Evolutionary conservation across 2,113 vertebrate genomes (phyloP).

Genomic region (Seriola aureovittata): DNA sequence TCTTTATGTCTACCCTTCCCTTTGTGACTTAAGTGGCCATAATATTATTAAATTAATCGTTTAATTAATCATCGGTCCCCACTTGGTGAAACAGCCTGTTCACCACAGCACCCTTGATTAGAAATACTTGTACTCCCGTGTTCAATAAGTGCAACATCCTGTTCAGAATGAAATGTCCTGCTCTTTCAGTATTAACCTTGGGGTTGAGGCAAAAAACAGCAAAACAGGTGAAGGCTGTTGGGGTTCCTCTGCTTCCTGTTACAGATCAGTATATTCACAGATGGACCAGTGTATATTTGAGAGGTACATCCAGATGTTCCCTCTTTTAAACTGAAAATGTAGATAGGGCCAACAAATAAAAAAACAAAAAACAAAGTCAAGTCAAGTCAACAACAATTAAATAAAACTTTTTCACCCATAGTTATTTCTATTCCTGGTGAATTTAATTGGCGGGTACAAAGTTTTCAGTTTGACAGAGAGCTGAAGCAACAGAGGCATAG

Average conservation of each 20-base stretch:
- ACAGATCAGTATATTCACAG: neutral
- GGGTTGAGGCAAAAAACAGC: neutral
- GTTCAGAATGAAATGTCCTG: neutral
- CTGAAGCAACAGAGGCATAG: constrained; percentile 34
- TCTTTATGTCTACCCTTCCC: neutral
- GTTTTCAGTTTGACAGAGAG: constrained; percentile 41
- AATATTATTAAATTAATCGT: neutral
- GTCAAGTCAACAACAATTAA: constrained; percentile 43
- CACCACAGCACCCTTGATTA: neutral
- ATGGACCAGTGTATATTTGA: neutral
- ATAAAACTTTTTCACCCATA: constrained; percentile 35
- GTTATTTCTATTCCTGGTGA: constrained; percentile 16
- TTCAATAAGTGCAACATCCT: neutral
- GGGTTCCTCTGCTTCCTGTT: neutral
- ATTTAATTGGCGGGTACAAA: constrained; percentile 56
- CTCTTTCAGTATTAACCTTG: neutral
- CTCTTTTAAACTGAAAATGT: neutral
- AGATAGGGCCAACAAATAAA: constrained; percentile 4
- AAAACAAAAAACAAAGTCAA: neutral
- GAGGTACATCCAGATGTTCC: neutral
- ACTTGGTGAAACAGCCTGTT: neutral
- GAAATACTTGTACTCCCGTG: neutral
- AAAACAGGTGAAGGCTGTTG: neutral
- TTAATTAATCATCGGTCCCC: neutral
- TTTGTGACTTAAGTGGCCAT: neutral